phyloP scores from a whole-genome alignment of 2,888 invertebrate genomes.

The Formica aserva region DNA sequence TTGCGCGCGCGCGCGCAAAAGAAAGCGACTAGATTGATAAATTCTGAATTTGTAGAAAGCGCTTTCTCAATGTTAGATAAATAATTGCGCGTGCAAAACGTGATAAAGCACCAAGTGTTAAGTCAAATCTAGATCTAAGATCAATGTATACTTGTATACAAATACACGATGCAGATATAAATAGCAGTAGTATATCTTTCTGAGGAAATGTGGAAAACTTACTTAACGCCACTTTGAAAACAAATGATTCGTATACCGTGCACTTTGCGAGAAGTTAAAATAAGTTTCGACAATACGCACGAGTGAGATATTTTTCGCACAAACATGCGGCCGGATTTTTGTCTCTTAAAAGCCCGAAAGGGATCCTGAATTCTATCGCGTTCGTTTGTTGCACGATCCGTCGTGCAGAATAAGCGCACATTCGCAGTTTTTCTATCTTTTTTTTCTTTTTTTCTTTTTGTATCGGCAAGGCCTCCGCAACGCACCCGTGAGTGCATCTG shows the following conservation, averaged over 20 bases:
- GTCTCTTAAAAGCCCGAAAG: not conserved
- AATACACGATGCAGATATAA: not conserved
- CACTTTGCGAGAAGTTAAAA: not conserved
- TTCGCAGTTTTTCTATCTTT: not conserved
- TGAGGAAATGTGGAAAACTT: not conserved
- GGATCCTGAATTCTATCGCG: not conserved
- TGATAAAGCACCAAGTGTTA: not conserved
- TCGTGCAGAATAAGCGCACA: conserved; percentile 31
- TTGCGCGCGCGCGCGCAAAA: not conserved
- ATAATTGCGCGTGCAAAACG: not conserved
- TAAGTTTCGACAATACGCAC: not conserved
- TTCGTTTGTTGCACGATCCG: conserved; percentile 16
- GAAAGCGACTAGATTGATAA: not conserved
- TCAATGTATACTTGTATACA: not conserved
- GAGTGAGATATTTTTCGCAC: not conserved
- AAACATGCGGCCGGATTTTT: not conserved
- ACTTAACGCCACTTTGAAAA: not conserved
- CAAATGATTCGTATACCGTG: not conserved
- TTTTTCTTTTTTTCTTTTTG: not conserved
- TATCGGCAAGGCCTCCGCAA: conserved; percentile 7
- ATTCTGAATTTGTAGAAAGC: not conserved
- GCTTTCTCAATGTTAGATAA: not conserved
- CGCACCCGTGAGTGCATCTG: conserved; percentile 33
- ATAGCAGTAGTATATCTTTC: not conserved
- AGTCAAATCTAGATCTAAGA: not conserved